Conservation (phyloP, 2,888 invertebrate genomes). For the Stegophylla sp. region DNA sequence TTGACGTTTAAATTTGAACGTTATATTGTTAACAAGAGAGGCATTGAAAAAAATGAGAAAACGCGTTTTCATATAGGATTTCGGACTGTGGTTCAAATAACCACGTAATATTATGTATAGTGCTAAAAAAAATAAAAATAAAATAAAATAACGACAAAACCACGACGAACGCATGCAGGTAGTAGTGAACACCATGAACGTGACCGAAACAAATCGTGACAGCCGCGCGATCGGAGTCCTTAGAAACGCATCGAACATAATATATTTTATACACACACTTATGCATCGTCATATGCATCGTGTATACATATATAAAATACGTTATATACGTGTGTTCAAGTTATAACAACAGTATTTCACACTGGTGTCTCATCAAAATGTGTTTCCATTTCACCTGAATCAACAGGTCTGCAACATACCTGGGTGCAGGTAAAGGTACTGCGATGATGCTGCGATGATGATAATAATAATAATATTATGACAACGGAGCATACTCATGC, state of each 20-base stretch:
- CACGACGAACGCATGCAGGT: not conserved
- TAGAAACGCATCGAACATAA: not conserved
- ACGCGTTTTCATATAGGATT: not conserved
- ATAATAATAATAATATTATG: no score
- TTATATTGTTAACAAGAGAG: not conserved
- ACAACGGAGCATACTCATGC: no score
- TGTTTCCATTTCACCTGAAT: no score
- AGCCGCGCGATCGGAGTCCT: conserved; percentile 32
- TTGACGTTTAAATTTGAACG: no score
- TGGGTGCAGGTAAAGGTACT: no score
- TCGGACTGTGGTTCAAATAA: not conserved
- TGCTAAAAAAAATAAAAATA: conserved; percentile 13
- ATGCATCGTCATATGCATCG: not conserved
- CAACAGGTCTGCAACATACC: no score
- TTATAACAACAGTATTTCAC: not conserved
- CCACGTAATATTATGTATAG: not conserved
- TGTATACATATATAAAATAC: no score
- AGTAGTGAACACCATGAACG: not conserved
- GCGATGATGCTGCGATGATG: no score
- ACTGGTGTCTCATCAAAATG: not conserved
- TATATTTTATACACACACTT: not conserved
- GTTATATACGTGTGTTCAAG: no score
- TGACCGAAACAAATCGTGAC: conserved; percentile 50
- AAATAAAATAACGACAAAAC: not conserved
- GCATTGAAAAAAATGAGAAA: not conserved